Evolutionary conservation across 2,888 invertebrate species (phyloP).

Genomic region (Ditylenchus weischeri): DNA sequence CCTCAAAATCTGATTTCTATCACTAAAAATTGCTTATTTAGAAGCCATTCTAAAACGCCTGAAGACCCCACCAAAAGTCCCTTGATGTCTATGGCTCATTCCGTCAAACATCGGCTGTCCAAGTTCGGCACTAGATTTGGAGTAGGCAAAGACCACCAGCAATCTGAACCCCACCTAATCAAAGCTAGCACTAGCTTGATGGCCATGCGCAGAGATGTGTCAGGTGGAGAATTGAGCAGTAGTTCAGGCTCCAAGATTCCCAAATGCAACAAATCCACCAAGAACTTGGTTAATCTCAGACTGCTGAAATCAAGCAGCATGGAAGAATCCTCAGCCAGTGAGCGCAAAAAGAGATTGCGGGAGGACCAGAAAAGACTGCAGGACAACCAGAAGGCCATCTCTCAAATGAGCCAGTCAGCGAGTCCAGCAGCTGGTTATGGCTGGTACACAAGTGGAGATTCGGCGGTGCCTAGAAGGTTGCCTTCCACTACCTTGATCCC

Average conservation of each 20-base stretch:
- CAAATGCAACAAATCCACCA: background rate
- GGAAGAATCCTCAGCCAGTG: background rate
- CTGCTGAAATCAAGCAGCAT: background rate
- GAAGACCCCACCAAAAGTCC: conserved; percentile 48
- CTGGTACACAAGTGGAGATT: conserved; percentile 10
- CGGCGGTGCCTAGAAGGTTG: conserved; percentile 12
- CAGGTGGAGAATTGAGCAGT: background rate
- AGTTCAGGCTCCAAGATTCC: background rate
- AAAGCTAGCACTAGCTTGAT: conserved; percentile 30
- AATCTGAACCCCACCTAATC: conserved; percentile 25
- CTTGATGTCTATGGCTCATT: conserved; percentile 54
- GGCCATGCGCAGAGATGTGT: conserved; percentile 1
- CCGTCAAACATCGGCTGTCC: conserved; percentile 40
- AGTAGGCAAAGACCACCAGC: conserved; percentile 22
- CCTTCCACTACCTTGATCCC: conserved; percentile 23
- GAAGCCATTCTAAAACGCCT: conserved; percentile 1
- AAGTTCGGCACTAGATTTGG: conserved; percentile 36
- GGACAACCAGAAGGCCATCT: background rate
- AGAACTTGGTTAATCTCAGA: background rate
- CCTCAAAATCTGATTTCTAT: background rate
- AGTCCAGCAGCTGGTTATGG: background rate
- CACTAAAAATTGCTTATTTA: conserved; percentile 2
- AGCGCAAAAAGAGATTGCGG: background rate
- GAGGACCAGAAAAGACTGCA: background rate
- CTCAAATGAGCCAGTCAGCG: too few species aligned